phyloP scores from a whole-genome alignment of 2,888 invertebrate species.

The Notocelia uddmanniana region DNA sequence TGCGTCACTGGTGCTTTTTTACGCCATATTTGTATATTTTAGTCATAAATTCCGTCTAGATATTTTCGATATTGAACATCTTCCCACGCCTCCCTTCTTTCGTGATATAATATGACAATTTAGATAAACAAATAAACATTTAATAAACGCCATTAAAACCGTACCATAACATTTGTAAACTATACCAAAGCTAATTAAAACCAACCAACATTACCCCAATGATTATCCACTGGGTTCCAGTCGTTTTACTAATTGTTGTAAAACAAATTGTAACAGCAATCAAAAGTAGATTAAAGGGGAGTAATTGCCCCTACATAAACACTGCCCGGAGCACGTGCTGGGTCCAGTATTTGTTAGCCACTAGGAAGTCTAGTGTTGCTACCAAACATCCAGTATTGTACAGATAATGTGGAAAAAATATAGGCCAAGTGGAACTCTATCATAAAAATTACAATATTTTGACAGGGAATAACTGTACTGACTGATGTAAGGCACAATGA shows the following conservation, averaged over 20 bases:
- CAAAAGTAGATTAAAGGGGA: slow-evolving; percentile 61
- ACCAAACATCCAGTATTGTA: neutral
- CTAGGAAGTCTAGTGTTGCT: slow-evolving; percentile 16
- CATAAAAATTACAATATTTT: too few species aligned
- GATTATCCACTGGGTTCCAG: slow-evolving; percentile 6
- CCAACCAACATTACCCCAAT: neutral
- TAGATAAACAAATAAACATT: neutral
- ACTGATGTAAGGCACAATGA: too few species aligned
- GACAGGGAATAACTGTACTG: too few species aligned
- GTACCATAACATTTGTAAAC: neutral
- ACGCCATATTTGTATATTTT: too few species aligned
- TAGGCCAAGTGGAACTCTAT: too few species aligned
- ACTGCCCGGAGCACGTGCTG: slow-evolving; percentile 12
- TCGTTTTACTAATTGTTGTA: slow-evolving; percentile 55
- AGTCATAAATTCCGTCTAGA: too few species aligned
- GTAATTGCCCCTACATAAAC: slow-evolving; percentile 61
- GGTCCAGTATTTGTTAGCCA: slow-evolving; percentile 20
- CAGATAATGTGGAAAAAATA: too few species aligned
- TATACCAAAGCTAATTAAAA: neutral
- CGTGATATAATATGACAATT: neutral
- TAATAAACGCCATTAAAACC: neutral
- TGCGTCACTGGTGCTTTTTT: too few species aligned
- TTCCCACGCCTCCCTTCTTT: too few species aligned
- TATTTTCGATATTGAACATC: too few species aligned
- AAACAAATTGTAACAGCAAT: slow-evolving; percentile 61